Conservation (phyloP, 2,797 vertebrate species). For the Pipistrellus kuhlii region DNA sequence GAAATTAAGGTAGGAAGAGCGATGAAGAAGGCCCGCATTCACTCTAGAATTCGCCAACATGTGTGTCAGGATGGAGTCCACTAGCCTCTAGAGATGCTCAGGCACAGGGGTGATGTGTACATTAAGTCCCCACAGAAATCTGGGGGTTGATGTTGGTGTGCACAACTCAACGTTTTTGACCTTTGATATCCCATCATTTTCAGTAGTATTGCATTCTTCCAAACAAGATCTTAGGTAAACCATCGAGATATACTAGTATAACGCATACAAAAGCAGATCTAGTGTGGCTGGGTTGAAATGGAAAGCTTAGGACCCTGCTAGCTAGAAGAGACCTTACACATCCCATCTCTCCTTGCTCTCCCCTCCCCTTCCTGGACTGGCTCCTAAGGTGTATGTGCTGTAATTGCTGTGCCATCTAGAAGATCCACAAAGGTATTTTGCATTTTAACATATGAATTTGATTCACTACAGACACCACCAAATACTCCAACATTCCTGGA, state of each 20-base stretch:
- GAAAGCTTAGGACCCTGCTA: background rate
- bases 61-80: background rate
- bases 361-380: background rate
- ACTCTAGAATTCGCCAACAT: background rate
- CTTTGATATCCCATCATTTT: background rate
- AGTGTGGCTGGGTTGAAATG: background rate
- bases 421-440: constrained; percentile 42
- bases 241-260: background rate
- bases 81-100: background rate
- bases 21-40: background rate
- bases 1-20: background rate
- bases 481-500: constrained; percentile 1
- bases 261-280: background rate
- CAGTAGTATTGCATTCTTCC: constrained; percentile 31
- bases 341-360: background rate
- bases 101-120: background rate
- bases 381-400: background rate
- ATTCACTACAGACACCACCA: background rate
- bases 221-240: constrained; percentile 33
- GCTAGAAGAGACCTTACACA: background rate
- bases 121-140: background rate
- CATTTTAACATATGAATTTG: background rate
- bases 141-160: background rate
- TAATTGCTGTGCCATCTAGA: constrained; percentile 61
- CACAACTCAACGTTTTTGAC: constrained; percentile 6